phyloP scores from a whole-genome alignment of 1,140 invertebrate genomes.

The Chymomyza costata region DNA sequence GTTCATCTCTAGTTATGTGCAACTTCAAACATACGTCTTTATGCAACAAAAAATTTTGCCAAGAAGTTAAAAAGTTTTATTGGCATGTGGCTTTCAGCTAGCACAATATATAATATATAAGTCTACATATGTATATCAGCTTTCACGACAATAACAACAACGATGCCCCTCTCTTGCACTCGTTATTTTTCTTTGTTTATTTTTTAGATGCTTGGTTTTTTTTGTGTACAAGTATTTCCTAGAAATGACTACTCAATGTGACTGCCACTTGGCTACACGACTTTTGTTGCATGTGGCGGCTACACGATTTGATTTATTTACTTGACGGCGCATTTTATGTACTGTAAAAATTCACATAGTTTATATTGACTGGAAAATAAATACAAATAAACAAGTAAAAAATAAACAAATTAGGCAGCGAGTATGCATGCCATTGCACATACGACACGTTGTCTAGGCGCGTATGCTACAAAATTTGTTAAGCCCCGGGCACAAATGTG shows the following conservation, averaged over 20 bases:
- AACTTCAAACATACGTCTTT: too few relatives aligned
- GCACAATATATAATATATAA: too few relatives aligned
- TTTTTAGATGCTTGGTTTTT: constrained; percentile 39
- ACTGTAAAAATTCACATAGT: constrained; percentile 68
- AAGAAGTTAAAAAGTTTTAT: too few relatives aligned
- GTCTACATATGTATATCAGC: too few relatives aligned
- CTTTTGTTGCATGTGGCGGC: constrained; percentile 21
- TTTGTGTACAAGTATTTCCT: constrained; percentile 43
- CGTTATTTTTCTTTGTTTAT: constrained; percentile 46
- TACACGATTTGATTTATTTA: constrained; percentile 64
- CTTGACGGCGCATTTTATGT: constrained; percentile 61
- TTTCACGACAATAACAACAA: too few relatives aligned
- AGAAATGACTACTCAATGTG: constrained; percentile 25
- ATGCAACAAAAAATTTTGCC: too few relatives aligned
- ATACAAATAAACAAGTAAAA: constrained; percentile 61
- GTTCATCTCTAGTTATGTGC: too few relatives aligned
- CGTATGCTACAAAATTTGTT: constrained; percentile 51
- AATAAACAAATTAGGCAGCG: constrained; percentile 44
- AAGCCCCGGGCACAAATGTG: constrained; percentile 34
- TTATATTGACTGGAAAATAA: constrained; percentile 73
- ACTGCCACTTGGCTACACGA: constrained; percentile 23
- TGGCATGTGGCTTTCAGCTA: too few relatives aligned
- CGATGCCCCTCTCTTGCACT: too few relatives aligned
- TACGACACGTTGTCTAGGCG: constrained; percentile 53
- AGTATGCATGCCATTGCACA: constrained; percentile 30